Evolutionary conservation across 2,113 vertebrate genomes (phyloP).

Genomic region (Rhodinocichla rosea): DNA sequence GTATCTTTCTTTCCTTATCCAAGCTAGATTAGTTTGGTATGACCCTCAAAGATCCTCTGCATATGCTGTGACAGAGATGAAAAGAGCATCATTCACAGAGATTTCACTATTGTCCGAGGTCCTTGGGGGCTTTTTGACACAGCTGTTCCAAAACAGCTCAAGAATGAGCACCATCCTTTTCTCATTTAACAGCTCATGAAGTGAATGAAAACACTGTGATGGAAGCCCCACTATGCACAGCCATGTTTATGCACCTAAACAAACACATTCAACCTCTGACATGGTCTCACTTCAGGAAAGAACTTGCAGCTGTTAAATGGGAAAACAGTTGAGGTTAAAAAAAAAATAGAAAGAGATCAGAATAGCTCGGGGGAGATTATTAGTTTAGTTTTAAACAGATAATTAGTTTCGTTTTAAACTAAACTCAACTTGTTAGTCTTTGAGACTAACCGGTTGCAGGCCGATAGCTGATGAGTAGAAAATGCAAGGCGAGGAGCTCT

Average conservation of each 20-base stretch:
- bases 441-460: not conserved
- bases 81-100: not conserved
- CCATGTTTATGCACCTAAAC: slow-evolving; percentile 41
- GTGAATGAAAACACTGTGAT: not conserved
- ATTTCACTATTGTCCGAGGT: not conserved
- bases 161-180: not conserved
- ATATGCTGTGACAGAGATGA: not conserved
- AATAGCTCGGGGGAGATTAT: not conserved
- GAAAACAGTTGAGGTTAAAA: not conserved
- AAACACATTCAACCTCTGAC: slow-evolving; percentile 40
- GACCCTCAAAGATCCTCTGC: not conserved
- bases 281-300: not conserved
- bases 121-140: not conserved
- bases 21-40: not conserved
- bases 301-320: not conserved
- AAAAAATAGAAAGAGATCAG: accelerated
- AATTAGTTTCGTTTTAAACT: not conserved
- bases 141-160: slow-evolving; percentile 11
- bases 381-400: not conserved
- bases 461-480: not conserved
- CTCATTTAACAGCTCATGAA: slow-evolving; percentile 7
- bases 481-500: not conserved
- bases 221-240: not conserved
- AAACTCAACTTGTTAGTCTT: not conserved
- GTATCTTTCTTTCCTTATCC: not conserved